A percentile compares a stretch with the other conserved stretches of the same genome.
Conservation (phyloP, 2,888 invertebrate species). For the Panzeria rudis region DNA sequence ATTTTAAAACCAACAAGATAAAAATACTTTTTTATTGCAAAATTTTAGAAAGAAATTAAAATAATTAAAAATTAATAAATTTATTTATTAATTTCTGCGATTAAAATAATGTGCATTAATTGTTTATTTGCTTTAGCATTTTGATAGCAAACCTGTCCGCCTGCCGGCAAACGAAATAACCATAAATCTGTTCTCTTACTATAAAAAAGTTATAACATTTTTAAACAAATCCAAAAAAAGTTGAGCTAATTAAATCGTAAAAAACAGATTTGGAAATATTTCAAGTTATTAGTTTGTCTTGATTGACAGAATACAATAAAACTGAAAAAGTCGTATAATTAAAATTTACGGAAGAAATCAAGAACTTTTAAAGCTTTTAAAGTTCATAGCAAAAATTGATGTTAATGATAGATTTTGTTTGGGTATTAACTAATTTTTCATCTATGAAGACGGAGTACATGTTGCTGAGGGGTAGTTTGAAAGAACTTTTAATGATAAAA, state of each 20-base stretch:
- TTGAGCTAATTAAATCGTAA: constrained; percentile 48
- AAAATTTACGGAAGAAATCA: not conserved
- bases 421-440: too few species aligned
- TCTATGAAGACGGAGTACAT: too few species aligned
- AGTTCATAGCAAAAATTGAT: too few species aligned
- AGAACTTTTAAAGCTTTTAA: not conserved
- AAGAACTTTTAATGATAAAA: too few species aligned
- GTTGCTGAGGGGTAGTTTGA: too few species aligned
- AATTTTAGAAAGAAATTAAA: not conserved
- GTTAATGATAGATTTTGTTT: too few species aligned
- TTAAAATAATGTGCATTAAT: constrained; percentile 34
- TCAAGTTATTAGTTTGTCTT: not conserved
- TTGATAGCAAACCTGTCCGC: constrained; percentile 52
- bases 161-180: constrained; percentile 5
- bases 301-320: not conserved
- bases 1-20: not conserved
- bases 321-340: not conserved
- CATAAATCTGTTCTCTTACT: too few species aligned
- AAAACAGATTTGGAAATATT: constrained; percentile 31
- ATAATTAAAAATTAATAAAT: constrained; percentile 21
- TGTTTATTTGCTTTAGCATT: constrained; percentile 28
- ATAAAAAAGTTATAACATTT: constrained; percentile 5
- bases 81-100: constrained; percentile 13
- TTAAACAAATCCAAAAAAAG: constrained; percentile 15
- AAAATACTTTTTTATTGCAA: not conserved